Percentiles rank a stretch among this genome's conserved stretches.
These are phyloP conservation scores for Sericinus montela DNA, from an alignment of 2,888 invertebrate species.

Conservation along the genomic window DNA sequence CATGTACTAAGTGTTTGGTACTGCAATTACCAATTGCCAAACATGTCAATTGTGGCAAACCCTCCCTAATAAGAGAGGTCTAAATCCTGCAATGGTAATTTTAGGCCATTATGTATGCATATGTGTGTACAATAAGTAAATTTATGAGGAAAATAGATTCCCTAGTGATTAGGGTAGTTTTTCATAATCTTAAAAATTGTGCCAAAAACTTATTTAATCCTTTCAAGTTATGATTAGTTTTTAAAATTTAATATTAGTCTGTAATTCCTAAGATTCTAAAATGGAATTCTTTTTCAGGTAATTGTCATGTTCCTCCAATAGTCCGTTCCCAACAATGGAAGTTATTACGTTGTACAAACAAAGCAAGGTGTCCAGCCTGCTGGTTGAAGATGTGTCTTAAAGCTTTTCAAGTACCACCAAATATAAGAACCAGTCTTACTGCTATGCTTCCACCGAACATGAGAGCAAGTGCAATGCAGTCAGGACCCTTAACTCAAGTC, in stretches of 20 bases:
- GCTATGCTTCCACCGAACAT: conserved; percentile 84
- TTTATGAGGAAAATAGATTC: too few relatives aligned
- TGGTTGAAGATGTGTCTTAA: conserved; percentile 92
- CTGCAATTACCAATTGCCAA: too few relatives aligned
- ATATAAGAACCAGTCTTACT: conserved; percentile 82
- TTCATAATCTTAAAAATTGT: too few relatives aligned
- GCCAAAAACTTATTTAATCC: too few relatives aligned
- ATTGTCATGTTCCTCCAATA: conserved; percentile 85
- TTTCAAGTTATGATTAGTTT: too few relatives aligned
- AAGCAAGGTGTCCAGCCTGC: conserved; percentile 90
- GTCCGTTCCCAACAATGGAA: conserved; percentile 86
- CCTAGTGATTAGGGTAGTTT: too few relatives aligned
- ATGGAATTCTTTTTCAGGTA: conserved; percentile 59
- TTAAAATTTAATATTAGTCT: not conserved
- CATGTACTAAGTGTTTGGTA: too few relatives aligned
- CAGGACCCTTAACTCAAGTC: conserved; percentile 42
- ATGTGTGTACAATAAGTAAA: too few relatives aligned
- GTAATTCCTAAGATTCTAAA: not conserved
- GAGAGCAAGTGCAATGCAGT: conserved; percentile 56
- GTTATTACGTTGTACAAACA: conserved; percentile 82
- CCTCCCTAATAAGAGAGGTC: too few relatives aligned
- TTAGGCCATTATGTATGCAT: too few relatives aligned
- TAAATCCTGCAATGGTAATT: too few relatives aligned
- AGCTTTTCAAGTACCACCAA: conserved; percentile 87
- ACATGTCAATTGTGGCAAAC: too few relatives aligned